Conservation (phyloP, 2,797 vertebrate genomes). For the Botia kubotai region DNA sequence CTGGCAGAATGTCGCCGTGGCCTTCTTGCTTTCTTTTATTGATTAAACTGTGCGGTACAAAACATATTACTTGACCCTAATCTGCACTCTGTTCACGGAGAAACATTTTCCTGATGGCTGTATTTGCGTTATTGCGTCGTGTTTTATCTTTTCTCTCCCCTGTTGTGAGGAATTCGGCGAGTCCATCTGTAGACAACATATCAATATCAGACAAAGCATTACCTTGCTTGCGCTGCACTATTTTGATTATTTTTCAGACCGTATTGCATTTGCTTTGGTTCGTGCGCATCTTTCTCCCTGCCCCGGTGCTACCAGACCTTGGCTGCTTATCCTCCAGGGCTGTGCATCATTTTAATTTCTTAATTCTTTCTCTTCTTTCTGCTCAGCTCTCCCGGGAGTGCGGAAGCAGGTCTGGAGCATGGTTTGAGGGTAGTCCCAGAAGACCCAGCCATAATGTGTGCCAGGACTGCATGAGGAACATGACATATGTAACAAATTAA, state of each 20-base stretch:
- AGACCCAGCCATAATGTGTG: conserved; percentile 71
- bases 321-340: conserved; percentile 53
- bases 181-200: conserved; percentile 41
- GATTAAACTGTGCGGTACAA: conserved; percentile 25
- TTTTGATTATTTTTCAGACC: conserved; percentile 50
- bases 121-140: conserved; percentile 43
- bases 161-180: conserved; percentile 2
- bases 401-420: conserved; percentile 50
- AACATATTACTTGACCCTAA: conserved; percentile 54
- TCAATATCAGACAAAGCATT: conserved; percentile 46
- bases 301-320: conserved; percentile 21
- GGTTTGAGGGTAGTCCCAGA: conserved; percentile 57
- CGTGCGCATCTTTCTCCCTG: conserved; percentile 14
- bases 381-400: conserved; percentile 48
- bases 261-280: conserved; percentile 36
- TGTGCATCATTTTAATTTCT: conserved; percentile 69
- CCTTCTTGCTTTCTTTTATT: conserved; percentile 44
- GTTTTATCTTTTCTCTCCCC: conserved; percentile 12
- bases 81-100: conserved; percentile 34
- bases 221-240: conserved; percentile 29
- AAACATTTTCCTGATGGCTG: conserved; percentile 41
- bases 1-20: neutral
- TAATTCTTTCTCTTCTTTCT: conserved; percentile 57
- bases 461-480: conserved; percentile 70
- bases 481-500: conserved; percentile 79